Evolutionary conservation across 1,140 invertebrate species (phyloP), one percentile per base, ranked within the genome.

Genomic region (Galleria mellonella): DNA sequence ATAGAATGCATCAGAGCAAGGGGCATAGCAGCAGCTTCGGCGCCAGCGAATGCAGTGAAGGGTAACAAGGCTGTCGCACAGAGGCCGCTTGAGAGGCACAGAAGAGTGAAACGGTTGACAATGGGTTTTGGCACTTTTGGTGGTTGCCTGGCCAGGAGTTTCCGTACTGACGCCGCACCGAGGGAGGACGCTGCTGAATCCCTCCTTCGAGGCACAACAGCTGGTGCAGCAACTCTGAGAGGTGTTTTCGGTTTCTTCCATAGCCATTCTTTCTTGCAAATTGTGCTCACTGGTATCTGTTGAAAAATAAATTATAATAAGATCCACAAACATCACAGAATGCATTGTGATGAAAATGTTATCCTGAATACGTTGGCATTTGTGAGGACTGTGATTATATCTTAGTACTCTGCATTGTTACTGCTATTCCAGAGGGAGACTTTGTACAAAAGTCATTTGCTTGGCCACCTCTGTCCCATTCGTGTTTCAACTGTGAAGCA

Each of bases 111-210:
- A 3, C 87, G 56, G 28, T 87, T 67, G 10, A 90, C 90, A 0
- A 91, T 86, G 0, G 89, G 87, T 47, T 71, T 67, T 14, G 74
- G 77, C 32, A 82, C 60, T 51, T 71, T 69, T 36, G 71, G 74
- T 0, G 76, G 68, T 35, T 70, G 61, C 42, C 75, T 46, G 8
- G 73, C 57, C n/a, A 93, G 89, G 0, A 93, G 75, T 0, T 90
- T 82, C 4, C 90, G 86, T 0, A 93, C 91, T 0, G 91, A 92
- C 0, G 90, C 91, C 0, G 91, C 90, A 0, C 91, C 91, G 6
- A 91, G 89, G 1, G 91, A 92, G 2, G 90, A 92, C 4, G 88
- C 88, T 59, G 90, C 87, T 1, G 91, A 92, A 36, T 92, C 91
- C 1, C 89, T 81, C 38, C 91, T 78, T 10, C 89, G 79, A 46